Conservation (phyloP, 2,797 vertebrate genomes). For the Acipenser oxyrinchus region DNA sequence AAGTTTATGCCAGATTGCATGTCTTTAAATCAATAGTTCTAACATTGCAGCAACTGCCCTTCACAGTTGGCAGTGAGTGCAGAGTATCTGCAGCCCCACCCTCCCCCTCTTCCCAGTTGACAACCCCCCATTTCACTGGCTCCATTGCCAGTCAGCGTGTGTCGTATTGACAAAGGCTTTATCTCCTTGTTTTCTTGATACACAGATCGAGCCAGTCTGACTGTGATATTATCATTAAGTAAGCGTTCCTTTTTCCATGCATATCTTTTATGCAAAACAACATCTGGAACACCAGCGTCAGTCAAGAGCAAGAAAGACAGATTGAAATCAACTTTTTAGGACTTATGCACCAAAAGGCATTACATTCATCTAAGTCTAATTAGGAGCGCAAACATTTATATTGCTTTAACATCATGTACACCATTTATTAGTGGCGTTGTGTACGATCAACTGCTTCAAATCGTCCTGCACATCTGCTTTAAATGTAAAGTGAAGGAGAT, state of each 20-base stretch:
- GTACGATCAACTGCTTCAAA: too few species aligned
- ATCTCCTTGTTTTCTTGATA: slow-evolving; percentile 53
- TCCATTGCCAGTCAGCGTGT: slow-evolving; percentile 25
- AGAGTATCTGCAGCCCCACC: slow-evolving; percentile 9
- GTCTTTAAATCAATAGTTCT: slow-evolving; percentile 20
- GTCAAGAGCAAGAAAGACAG: slow-evolving; percentile 8
- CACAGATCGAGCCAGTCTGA: slow-evolving; percentile 50
- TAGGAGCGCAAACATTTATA: too few species aligned
- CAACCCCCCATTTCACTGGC: slow-evolving; percentile 41
- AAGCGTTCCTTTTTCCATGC: slow-evolving; percentile 33
- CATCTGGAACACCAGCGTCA: slow-evolving; percentile 52
- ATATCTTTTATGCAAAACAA: slow-evolving; percentile 54
- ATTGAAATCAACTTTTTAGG: background rate
- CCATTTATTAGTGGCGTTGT: too few species aligned
- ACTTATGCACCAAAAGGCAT: background rate
- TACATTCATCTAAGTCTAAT: background rate
- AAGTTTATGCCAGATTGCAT: background rate
- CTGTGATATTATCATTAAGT: slow-evolving; percentile 51
- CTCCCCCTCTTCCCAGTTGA: slow-evolving; percentile 22
- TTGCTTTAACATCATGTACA: too few species aligned
- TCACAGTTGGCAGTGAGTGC: slow-evolving; percentile 30
- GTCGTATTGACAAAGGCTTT: slow-evolving; percentile 44
- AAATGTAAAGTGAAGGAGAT: too few species aligned
- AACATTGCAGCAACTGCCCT: slow-evolving; percentile 35
- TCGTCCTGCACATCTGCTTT: too few species aligned